A percentile compares a stretch with the other conserved stretches of the same genome.
phyloP scores from a whole-genome alignment of 2,888 invertebrate genomes.

The Xestia rhomboidea region DNA sequence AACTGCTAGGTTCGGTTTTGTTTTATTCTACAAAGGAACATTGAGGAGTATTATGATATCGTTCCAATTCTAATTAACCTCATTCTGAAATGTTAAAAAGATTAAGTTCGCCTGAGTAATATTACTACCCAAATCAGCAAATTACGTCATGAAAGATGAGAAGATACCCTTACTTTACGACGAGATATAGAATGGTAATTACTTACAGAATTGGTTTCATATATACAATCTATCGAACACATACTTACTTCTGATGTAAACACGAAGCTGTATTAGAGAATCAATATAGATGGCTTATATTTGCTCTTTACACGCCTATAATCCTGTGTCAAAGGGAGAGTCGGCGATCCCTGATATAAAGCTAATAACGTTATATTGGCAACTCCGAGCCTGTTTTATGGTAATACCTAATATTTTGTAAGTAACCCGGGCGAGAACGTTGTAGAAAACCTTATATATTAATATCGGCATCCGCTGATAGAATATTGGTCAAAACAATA shows the following conservation, averaged over 20 bases:
- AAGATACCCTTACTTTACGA: slow-evolving; percentile 3
- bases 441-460: slow-evolving; percentile 54
- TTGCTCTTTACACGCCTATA: slow-evolving; percentile 69
- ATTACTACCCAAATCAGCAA: slow-evolving; percentile 28
- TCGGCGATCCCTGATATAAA: slow-evolving; percentile 70
- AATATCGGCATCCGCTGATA: slow-evolving; percentile 56
- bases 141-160: slow-evolving; percentile 39
- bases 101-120: slow-evolving; percentile 32
- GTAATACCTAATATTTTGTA: slow-evolving; percentile 67
- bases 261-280: slow-evolving; percentile 67
- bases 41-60: slow-evolving; percentile 23
- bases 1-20: neutral
- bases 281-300: slow-evolving; percentile 74
- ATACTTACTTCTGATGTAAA: slow-evolving; percentile 54
- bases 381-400: slow-evolving; percentile 67
- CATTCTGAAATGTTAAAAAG: slow-evolving; percentile 16
- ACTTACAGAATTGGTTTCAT: slow-evolving; percentile 40
- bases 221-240: slow-evolving; percentile 42
- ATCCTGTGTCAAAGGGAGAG: slow-evolving; percentile 73
- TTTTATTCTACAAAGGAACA: slow-evolving; percentile 9
- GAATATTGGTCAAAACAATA: slow-evolving; percentile 52
- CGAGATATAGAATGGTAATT: slow-evolving; percentile 28
- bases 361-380: slow-evolving; percentile 72
- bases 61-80: slow-evolving; percentile 27
- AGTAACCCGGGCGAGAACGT: slow-evolving; percentile 51